Evolutionary conservation across 2,888 invertebrate genomes (phyloP), one percentile per base, ranked within the genome.

Genomic region (Hirtodrosophila duncani): DNA sequence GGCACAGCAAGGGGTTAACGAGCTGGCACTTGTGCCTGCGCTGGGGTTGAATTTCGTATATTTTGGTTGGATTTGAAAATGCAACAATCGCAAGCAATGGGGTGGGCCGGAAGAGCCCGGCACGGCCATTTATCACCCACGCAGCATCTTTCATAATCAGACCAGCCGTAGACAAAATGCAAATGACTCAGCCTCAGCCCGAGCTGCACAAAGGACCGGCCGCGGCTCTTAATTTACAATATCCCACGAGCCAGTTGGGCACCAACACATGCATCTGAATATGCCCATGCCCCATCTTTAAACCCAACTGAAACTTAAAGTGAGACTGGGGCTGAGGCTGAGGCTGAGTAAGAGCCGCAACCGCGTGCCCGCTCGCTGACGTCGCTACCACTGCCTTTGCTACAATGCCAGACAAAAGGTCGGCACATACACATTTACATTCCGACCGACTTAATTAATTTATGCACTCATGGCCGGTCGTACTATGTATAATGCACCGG

Each of bases 101-200:
- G 21, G 7, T n/a, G 7, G 17, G 29, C 10, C 10, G 9, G 51
- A 52, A 52, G 37, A 65, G 81, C 75, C 70, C 72, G 72, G 53
- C 63, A 48, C 67, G 71, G 82, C 81, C 84, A 84, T 83, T 83
- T 83, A 83, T 83, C 84, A 83, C 84, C 79, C 78, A 82, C 84
- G 81, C 84, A 83, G 84, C 83, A 84, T 84, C 83, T 83, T 84
- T 83, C 84, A 83, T 84, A 83, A 84, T 83, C 83, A 84, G 84
- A 55, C 80, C 68, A 69, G 75, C 62, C 60, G 60, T 60, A 65
- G 75, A 62, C 72, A 68, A 82, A 75, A 83, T 83, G 84, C 83
- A 83, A 83, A 84, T 83, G 82, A 84, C 72, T 81, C 66, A 80
- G 77, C 42, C 57, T 23, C 23, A 16, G 21, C 18, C 33, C 46